Conservation (phyloP, 1,140 invertebrate species). For the Tribolium castaneum region DNA sequence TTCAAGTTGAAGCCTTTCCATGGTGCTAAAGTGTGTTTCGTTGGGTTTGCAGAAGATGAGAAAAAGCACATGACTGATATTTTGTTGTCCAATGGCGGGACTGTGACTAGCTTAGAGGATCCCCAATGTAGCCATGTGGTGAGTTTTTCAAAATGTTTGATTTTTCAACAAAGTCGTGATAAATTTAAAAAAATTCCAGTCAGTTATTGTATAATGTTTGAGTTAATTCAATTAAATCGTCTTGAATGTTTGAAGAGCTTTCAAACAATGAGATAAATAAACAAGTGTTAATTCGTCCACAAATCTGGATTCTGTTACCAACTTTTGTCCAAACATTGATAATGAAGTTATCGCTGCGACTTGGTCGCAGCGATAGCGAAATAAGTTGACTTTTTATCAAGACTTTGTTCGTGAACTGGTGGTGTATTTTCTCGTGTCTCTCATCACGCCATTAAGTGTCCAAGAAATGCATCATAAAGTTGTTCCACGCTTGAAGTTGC, state of each 20-base stretch:
- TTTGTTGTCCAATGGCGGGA: constrained; percentile 86
- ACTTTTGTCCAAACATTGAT: too few relatives aligned
- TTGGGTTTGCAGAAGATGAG: constrained; percentile 90
- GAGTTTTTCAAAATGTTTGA: constrained; percentile 63
- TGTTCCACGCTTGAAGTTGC: constrained; percentile 5
- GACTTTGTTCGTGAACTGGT: neutral
- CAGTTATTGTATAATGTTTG: too few relatives aligned
- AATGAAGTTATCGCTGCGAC: too few relatives aligned
- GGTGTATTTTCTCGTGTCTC: neutral
- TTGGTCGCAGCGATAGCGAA: too few relatives aligned
- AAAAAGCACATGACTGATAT: constrained; percentile 91
- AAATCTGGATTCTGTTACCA: neutral
- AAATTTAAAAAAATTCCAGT: neutral
- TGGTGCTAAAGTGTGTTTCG: constrained; percentile 86
- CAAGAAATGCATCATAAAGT: neutral
- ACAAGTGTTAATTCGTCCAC: neutral
- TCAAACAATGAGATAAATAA: neutral
- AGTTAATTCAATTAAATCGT: too few relatives aligned
- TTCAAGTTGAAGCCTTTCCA: constrained; percentile 90
- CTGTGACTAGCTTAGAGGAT: constrained; percentile 79
- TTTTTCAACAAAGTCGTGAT: neutral
- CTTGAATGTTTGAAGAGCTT: neutral
- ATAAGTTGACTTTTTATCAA: neutral
- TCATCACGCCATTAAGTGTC: constrained; percentile 1
- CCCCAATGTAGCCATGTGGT: constrained; percentile 90